Evolutionary conservation across 2,797 vertebrate species (phyloP), one percentile per base, ranked within the genome.

Genomic region (Brotula barbata): DNA sequence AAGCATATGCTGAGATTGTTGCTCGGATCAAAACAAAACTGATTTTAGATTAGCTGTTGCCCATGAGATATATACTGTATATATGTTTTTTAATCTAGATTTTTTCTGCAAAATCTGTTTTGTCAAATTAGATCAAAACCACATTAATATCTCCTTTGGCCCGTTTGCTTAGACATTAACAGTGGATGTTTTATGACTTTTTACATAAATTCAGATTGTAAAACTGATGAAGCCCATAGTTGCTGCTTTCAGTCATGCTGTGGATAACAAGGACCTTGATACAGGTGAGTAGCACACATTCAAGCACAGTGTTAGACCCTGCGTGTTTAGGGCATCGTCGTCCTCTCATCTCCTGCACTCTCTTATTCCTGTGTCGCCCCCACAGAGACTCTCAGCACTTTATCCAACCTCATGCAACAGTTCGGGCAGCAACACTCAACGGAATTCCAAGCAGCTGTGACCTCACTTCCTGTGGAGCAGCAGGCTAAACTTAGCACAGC

Each of bases 371-470:
- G 7, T 75, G 19, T 69, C 8, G 53, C 21, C 46, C 25, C 70
- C 33, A 9, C 87, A 97, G 95, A 94, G 19, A 89, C 92, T 13
- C 89, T 89, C 75, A 80, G 75, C 2, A 53, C 71, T 3, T 41
- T 92, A 53, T 63, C 87, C 7, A 11, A 76, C 48, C 77, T 96
- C 51, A 78, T 96, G 51, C 88, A 78, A 8, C 77, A 88, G 42
- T 64, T 97, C n/a, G 87, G 85, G 5, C 83, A 88, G 80, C 84
- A 73, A 15, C 90, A 93, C 55, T 37, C 88, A 0, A 81, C 89
- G n/a, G 91, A 92, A 42, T 93, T 95, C 85, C 88, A 93, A 37
- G 79, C 62, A 1, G 92, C 93, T 9, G 58, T 92, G 67, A 85
- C 77, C 52, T 88, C 90, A 3, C 89, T 95, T 78, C 89, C 93